Evolutionary conservation across 2,113 vertebrate species (phyloP).

Genomic region (Solea solea): DNA sequence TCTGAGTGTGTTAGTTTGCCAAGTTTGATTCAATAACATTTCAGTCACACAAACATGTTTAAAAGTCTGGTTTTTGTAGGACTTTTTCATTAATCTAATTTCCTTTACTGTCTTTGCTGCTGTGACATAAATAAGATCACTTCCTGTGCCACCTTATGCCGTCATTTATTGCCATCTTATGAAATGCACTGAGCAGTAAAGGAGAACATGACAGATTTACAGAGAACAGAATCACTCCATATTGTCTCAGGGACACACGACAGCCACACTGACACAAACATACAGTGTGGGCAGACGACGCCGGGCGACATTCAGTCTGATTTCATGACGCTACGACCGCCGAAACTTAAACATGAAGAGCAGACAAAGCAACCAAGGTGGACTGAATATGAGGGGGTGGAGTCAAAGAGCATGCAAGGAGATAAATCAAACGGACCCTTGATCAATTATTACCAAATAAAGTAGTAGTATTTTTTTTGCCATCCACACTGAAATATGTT

Average conservation of each 20-base stretch:
- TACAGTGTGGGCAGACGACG: slow-evolving; percentile 14
- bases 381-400: slow-evolving; percentile 74
- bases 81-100: too few relatives aligned
- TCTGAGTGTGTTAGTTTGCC: too few relatives aligned
- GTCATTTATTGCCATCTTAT: slow-evolving; percentile 89
- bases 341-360: slow-evolving; percentile 74
- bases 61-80: too few relatives aligned
- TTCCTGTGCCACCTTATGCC: too few relatives aligned
- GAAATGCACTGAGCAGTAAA: slow-evolving; percentile 73
- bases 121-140: too few relatives aligned
- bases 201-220: slow-evolving; percentile 79
- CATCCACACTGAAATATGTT: slow-evolving; percentile 79
- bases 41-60: too few relatives aligned
- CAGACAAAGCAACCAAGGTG: slow-evolving; percentile 77
- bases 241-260: slow-evolving; percentile 70
- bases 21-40: too few relatives aligned
- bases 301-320: background rate
- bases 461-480: slow-evolving; percentile 86
- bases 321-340: slow-evolving; percentile 63
- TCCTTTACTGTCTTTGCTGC: too few relatives aligned
- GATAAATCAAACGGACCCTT: slow-evolving; percentile 25
- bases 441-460: slow-evolving; percentile 57
- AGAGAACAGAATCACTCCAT: slow-evolving; percentile 93
- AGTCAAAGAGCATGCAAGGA: slow-evolving; percentile 84
- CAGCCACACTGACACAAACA: slow-evolving; percentile 57